Evolutionary conservation across 2,888 invertebrate species (phyloP).

Genomic region (Hypomecis atomaria): DNA sequence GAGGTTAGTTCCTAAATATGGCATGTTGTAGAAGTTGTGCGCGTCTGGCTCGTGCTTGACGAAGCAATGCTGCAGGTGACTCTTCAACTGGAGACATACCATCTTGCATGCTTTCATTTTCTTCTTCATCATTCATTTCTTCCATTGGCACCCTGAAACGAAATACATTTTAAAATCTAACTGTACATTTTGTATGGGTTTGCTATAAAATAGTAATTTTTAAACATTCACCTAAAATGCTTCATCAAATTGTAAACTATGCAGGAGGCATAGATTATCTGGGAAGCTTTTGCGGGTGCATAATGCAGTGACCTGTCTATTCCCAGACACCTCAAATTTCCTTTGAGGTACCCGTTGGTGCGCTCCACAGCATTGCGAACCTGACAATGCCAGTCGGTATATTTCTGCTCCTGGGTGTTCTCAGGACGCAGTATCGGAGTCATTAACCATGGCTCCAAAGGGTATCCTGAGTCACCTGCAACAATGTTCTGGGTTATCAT

Average conservation of each 20-base stretch:
- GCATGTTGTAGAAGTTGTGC: no score
- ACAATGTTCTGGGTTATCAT: no score
- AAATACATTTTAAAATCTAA: no score
- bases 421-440: neutral
- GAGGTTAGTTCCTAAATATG: no score
- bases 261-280: no score
- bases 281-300: constrained; percentile 7
- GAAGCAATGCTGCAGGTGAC: neutral
- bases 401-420: constrained; percentile 22
- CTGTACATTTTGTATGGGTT: no score
- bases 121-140: neutral
- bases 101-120: no score
- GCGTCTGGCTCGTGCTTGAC: neutral
- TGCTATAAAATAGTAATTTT: no score
- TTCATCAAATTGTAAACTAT: neutral
- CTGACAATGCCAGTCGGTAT: constrained; percentile 18
- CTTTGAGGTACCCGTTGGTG: constrained; percentile 18
- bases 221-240: no score
- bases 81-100: no score
- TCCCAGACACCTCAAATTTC: constrained; percentile 12
- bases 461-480: no score
- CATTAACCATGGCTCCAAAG: constrained; percentile 40
- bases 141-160: no score
- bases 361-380: constrained; percentile 9
- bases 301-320: constrained; percentile 15